Percentiles rank a stretch among this genome's conserved stretches.
Conservation (phyloP, 64 coral and sea anemone species). For the Actinia equina region DNA sequence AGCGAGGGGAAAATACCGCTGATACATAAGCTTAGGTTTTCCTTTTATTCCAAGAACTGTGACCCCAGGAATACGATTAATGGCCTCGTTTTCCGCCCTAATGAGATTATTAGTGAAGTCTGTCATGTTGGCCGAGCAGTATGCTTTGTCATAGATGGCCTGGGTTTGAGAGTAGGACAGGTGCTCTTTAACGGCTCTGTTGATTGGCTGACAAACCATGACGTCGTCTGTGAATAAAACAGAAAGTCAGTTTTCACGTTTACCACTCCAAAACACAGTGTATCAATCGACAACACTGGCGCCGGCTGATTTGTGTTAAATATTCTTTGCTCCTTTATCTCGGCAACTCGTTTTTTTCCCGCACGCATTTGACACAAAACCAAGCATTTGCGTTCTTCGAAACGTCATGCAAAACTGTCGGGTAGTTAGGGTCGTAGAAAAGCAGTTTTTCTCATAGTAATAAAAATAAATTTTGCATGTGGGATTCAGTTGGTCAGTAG, state of each 20-base stretch:
- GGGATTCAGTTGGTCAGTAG: no score
- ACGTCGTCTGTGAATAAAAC: conserved; percentile 25
- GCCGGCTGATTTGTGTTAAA: no score
- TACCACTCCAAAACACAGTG: no score
- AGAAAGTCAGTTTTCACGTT: neutral
- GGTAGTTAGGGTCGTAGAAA: no score
- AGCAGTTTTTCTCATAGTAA: no score
- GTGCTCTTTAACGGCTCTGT: conserved; percentile 50
- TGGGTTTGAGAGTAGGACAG: conserved; percentile 62
- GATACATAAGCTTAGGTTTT: conserved; percentile 43
- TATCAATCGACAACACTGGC: no score
- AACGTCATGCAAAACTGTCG: no score
- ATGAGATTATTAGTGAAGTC: conserved; percentile 58
- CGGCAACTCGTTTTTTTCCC: no score
- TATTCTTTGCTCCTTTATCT: no score
- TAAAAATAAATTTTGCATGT: no score
- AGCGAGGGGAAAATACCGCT: conserved; percentile 63
- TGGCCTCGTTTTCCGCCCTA: neutral
- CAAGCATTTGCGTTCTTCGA: no score
- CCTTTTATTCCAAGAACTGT: conserved; percentile 60
- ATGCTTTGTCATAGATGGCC: conserved; percentile 72
- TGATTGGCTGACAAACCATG: conserved; percentile 76
- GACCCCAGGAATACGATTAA: conserved; percentile 35
- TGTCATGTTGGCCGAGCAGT: conserved; percentile 71
- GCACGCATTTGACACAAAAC: no score